Evolutionary conservation across 1,140 invertebrate species (phyloP).

Genomic region (Parasteatoda tepidariorum): DNA sequence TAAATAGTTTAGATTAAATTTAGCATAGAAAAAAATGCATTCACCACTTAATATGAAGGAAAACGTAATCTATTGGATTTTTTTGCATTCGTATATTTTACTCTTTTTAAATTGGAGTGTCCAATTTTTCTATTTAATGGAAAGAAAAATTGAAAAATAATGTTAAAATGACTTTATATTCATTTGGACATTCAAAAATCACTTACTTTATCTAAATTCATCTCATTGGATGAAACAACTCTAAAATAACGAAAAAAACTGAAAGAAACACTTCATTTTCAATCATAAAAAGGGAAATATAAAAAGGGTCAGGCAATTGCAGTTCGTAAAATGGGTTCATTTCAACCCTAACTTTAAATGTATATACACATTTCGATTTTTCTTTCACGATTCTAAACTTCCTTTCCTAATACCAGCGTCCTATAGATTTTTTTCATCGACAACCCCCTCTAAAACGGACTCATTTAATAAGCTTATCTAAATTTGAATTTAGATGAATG

Average conservation of each 20-base stretch:
- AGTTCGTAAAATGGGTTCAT: constrained; percentile 30
- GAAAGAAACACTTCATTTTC: constrained; percentile 46
- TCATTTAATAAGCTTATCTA: constrained; percentile 61
- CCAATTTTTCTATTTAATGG: too few relatives aligned
- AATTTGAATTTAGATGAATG: constrained; percentile 61
- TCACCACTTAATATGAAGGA: too few relatives aligned
- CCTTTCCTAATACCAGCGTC: background rate
- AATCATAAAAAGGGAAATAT: constrained; percentile 25
- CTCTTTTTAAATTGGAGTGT: too few relatives aligned
- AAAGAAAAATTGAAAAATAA: background rate
- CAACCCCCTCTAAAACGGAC: constrained; percentile 10
- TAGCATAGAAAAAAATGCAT: too few relatives aligned
- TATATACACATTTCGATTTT: constrained; percentile 24
- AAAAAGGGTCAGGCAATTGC: constrained; percentile 53
- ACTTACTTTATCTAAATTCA: constrained; percentile 27
- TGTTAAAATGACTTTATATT: background rate
- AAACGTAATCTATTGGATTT: too few relatives aligned
- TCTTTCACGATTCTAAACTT: background rate
- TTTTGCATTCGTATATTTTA: too few relatives aligned
- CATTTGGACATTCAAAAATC: constrained; percentile 39
- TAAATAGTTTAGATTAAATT: too few relatives aligned
- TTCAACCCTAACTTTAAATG: constrained; percentile 35
- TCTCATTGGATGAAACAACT: background rate
- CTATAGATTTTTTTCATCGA: background rate
- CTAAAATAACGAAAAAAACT: background rate